Base-by-base conservation (phyloP, 1,140 invertebrate species). In the Galendromus occidentalis region DNA sequence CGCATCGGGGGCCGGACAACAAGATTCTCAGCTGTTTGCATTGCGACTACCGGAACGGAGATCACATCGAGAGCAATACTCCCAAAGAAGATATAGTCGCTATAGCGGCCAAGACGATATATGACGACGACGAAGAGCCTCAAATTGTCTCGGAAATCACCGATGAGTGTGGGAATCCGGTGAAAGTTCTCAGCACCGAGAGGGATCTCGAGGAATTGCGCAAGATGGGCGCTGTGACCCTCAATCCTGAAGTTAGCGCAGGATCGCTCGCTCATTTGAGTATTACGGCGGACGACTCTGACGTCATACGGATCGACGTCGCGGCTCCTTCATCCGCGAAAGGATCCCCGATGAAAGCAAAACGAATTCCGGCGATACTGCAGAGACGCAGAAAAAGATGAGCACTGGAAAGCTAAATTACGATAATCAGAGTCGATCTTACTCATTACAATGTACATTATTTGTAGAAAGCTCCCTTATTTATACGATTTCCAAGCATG, bases 11-110 rank as follows among this genome's bases (percentile, higher is more conserved):
- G 9, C 51, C 51, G 17, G 51, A 59, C 33, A 59, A 59, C 22
- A 59, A 59, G 51, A 59, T 59, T 22, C 51, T 59, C 51, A 59
- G 51, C 51, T 59, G 51, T 9, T 25, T 59, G 22, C 51, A 59
- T 33, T 59, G 51, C 9, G 51, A 59, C 25, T 59, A 59, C 22
- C 51, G 51, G 25, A 59, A 59, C 20, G 51, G 51, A 4, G 51
- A 59, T 59, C 51, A 59, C 22, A 29, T 59, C 17, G 51, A 18
- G 12, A 59, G 25, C 25, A 25, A 25, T 9, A 25, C 51, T 5
- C 51, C 51, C 2, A 59, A 59, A 22, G 51, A 59, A 59, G 51
- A 59, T 59, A 59, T 59, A 4, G 51, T 59, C 25, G 51, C 51
- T 6, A 59, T 59, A 5, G 51, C 51, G 14, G 51, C 51, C 6